phyloP scores from a whole-genome alignment of 1,140 invertebrate genomes.

The Drosophila truncata region DNA sequence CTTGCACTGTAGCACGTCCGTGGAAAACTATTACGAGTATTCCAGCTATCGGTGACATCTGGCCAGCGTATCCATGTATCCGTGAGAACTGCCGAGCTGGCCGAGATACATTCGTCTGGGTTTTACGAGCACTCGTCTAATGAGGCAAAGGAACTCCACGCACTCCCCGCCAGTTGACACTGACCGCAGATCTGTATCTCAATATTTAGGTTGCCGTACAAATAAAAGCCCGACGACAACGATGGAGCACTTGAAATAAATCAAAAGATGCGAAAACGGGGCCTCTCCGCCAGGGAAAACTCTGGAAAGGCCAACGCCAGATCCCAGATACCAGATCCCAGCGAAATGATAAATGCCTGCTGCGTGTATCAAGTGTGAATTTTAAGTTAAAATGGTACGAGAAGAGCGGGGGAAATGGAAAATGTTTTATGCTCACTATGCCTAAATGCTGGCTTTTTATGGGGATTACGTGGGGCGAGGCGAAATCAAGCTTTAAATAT shows the following conservation, averaged over 20 bases:
- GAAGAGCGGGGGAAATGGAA: conserved; percentile 32
- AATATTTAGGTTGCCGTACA: conserved; percentile 76
- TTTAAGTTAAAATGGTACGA: conserved; percentile 77
- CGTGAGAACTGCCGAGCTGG: conserved; percentile 36
- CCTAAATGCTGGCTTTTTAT: conserved; percentile 47
- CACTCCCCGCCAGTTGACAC: conserved; percentile 61
- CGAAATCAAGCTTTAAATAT: conserved; percentile 61
- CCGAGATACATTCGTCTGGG: conserved; percentile 7
- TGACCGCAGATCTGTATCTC: conserved; percentile 75
- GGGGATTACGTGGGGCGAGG: conserved; percentile 62
- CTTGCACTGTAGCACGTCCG: conserved; percentile 21
- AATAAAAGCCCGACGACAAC: conserved; percentile 51
- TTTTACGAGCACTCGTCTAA: conserved; percentile 58
- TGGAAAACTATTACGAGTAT: conserved; percentile 51
- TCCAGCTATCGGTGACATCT: conserved; percentile 39
- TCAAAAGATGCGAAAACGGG: conserved; percentile 80
- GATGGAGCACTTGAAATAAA: conserved; percentile 70
- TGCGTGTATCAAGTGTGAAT: conserved; percentile 80
- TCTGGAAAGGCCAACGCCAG: conserved; percentile 64
- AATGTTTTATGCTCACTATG: conserved; percentile 50
- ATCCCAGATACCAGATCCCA: conserved; percentile 59
- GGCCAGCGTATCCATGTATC: conserved; percentile 9
- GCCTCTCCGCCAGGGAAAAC: conserved; percentile 40
- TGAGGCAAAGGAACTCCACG: conserved; percentile 46
- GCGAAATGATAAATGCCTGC: conserved; percentile 75